phyloP scores from a whole-genome alignment of 2,888 invertebrate species.

The Embidobia sp. region DNA sequence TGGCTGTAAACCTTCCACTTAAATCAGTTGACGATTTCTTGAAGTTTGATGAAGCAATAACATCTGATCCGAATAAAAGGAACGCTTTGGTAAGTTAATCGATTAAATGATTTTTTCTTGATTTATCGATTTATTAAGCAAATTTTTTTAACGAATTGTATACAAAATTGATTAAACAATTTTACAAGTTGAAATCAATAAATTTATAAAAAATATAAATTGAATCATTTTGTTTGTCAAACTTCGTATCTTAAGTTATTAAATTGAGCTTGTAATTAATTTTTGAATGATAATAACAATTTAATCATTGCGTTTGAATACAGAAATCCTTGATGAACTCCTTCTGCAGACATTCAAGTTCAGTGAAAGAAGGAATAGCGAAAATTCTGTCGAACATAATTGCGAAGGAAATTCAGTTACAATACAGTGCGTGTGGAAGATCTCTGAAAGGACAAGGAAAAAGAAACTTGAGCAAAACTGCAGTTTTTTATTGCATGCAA shows the following conservation, averaged over 20 bases:
- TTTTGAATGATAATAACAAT: background rate
- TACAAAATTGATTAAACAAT: too few species aligned
- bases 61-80: slow-evolving; percentile 56
- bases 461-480: slow-evolving; percentile 61
- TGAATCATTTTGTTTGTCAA: too few species aligned
- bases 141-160: too few species aligned
- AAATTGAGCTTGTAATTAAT: too few species aligned
- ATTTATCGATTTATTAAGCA: too few species aligned
- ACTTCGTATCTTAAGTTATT: too few species aligned
- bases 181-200: too few species aligned
- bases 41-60: slow-evolving; percentile 54
- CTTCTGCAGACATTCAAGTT: slow-evolving; percentile 52
- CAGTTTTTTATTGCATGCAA: slow-evolving; percentile 63
- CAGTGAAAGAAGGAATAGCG: slow-evolving; percentile 59
- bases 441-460: slow-evolving; percentile 61
- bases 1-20: slow-evolving; percentile 56
- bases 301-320: slow-evolving; percentile 9
- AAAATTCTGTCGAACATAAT: slow-evolving; percentile 63
- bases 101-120: too few species aligned
- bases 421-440: slow-evolving; percentile 62
- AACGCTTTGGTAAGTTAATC: slow-evolving; percentile 52
- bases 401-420: slow-evolving; percentile 64
- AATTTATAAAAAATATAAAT: too few species aligned
- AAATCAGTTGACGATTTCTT: slow-evolving; percentile 59
- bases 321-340: slow-evolving; percentile 63